Base-by-base conservation (phyloP, 92 coral and sea anemone species). In the Epizoanthus scotinus region DNA sequence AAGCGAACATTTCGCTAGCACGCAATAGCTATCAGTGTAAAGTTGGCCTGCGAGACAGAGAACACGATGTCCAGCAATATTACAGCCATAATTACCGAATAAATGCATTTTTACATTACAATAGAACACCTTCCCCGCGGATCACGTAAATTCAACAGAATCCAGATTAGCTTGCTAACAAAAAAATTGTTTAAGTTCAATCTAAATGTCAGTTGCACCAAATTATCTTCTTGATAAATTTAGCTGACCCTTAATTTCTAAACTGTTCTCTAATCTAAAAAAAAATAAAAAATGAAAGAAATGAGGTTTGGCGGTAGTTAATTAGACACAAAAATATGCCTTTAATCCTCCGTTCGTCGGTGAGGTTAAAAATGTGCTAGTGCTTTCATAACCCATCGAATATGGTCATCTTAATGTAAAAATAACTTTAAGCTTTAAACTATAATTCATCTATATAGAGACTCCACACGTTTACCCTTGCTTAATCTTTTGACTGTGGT, bases 351-450 rank as follows among this genome's bases (percentile, higher is more conserved):
- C 24, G 67, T 59, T 36, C 53, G 14, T 66, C 9, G 24, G 15
- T 34, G 20, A 56, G 79, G 79, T 75, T 75, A 38, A 44, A 13
- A 55, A 18, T 42, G 29, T 29, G 14, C 14, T 9, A 9, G 2
- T 47, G 52, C 24, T 47, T 19, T 54, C 79, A 73, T 14, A 28
- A 75, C 18, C 63, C 57, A 36, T 13, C 59, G 68, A n/a, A 6
- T 15, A 20, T 67, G 19, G 38, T 38, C 58, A 55, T 75, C 81
- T 58, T 40, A 58, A 44, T 38, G 57, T 40, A 59, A 59, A 75
- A 59, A 75, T 75, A 75, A 75, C 81, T 38, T 75, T 75, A 75
- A 75, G 55, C 81, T 67, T 60, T 57, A 75, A 40, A 38, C 56
- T 59, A 44, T 38, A 66, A 40, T 67, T 60, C 42, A 75, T 29